These are phyloP conservation scores for Takifugu bimaculatus DNA, from an alignment of 2,113 vertebrate genomes.

Conservation along the genomic window DNA sequence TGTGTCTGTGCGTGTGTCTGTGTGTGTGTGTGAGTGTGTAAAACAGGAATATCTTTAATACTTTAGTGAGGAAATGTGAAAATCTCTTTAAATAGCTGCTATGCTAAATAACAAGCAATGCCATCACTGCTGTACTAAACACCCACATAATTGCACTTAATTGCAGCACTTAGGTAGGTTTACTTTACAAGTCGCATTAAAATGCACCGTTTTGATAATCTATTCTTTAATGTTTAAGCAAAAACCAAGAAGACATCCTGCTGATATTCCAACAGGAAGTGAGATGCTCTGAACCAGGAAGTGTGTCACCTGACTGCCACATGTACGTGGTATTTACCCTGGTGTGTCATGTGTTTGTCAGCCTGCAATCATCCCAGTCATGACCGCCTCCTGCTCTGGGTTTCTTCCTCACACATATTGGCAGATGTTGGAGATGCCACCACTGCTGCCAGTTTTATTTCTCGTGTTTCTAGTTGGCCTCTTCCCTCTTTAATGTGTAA, in stretches of 20 bases:
- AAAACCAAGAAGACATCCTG: neutral
- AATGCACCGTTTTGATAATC: neutral
- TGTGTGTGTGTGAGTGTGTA: no score
- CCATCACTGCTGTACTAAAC: neutral
- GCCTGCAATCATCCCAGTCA: neutral
- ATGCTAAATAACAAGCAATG: no score
- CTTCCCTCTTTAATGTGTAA: no score
- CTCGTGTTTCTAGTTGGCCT: no score
- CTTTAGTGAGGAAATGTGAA: no score
- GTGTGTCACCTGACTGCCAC: neutral
- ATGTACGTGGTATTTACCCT: neutral
- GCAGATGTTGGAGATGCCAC: no score
- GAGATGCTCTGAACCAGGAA: neutral
- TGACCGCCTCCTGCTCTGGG: neutral
- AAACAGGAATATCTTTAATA: no score
- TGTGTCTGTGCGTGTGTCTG: no score
- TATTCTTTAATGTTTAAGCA: neutral
- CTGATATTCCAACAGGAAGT: neutral
- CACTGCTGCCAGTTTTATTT: no score
- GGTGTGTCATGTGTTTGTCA: constrained; percentile 3
- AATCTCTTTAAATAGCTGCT: no score
- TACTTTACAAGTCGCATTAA: neutral
- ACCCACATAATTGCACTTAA: neutral
- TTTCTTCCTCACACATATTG: no score
- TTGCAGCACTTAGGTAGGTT: neutral